phyloP scores from a whole-genome alignment of 2,888 invertebrate species.

The Drosophila lutescens region DNA sequence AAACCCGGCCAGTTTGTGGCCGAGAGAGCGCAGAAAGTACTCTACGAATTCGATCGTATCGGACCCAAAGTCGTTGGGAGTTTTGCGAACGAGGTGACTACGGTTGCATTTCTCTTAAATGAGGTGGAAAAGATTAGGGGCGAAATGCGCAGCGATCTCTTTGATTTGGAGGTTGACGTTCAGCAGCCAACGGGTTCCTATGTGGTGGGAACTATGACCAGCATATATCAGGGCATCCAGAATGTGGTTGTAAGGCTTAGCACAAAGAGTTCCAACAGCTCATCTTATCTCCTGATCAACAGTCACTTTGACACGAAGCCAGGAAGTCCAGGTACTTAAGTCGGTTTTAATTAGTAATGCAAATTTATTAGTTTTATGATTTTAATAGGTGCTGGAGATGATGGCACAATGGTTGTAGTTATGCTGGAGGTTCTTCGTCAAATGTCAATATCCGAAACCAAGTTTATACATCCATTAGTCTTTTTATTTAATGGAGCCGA shows the following conservation, averaged over 20 bases:
- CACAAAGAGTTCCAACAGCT: slow-evolving; percentile 67
- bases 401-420: slow-evolving; percentile 87
- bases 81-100: slow-evolving; percentile 88
- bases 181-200: slow-evolving; percentile 80
- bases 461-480: slow-evolving; percentile 86
- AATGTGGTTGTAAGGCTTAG: slow-evolving; percentile 82
- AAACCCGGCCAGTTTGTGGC: slow-evolving; percentile 87
- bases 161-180: slow-evolving; percentile 77
- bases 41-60: slow-evolving; percentile 87
- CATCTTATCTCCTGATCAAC: slow-evolving; percentile 88
- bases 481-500: slow-evolving; percentile 89
- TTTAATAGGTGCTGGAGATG: slow-evolving; percentile 86
- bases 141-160: slow-evolving; percentile 72
- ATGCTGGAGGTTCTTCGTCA: slow-evolving; percentile 87
- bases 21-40: slow-evolving; percentile 87
- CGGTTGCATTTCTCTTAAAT: slow-evolving; percentile 85
- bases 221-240: slow-evolving; percentile 81
- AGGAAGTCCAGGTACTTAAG: slow-evolving; percentile 88
- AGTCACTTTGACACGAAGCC: slow-evolving; percentile 97
- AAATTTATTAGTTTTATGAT: neutral
- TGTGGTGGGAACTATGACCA: slow-evolving; percentile 65
- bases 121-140: slow-evolving; percentile 67
- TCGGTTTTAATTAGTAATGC: neutral
- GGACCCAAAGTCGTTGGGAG: slow-evolving; percentile 90
- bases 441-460: slow-evolving; percentile 81